Percentiles rank a stretch among this genome's conserved stretches.
These are phyloP conservation scores for Bradysia coprophila DNA, from an alignment of 1,140 invertebrate species.

Conservation along the genomic window DNA sequence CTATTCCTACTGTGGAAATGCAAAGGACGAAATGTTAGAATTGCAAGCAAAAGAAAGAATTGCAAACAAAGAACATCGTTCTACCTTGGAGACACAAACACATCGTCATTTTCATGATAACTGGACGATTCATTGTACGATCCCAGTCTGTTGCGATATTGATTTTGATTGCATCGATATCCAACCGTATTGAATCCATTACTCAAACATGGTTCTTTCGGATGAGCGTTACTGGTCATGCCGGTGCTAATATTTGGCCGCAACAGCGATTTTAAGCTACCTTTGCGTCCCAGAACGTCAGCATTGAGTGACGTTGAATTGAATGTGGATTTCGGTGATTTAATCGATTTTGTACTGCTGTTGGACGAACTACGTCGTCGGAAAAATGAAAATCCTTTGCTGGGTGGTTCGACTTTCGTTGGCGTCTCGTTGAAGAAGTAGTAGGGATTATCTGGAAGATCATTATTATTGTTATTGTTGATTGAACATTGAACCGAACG, in stretches of 20 bases:
- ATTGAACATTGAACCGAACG: not conserved
- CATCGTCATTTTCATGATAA: not conserved
- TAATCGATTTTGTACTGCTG: not conserved
- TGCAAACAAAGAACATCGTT: not conserved
- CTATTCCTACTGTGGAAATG: no score
- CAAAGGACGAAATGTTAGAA: not conserved
- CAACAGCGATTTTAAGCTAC: not conserved
- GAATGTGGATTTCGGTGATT: not conserved
- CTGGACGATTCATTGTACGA: not conserved
- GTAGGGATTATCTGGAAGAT: not conserved
- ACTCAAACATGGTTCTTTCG: not conserved
- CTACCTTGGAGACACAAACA: not conserved
- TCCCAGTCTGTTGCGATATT: not conserved
- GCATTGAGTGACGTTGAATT: not conserved
- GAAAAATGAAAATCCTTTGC: conserved; percentile 1
- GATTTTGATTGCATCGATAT: not conserved
- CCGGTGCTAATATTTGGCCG: not conserved
- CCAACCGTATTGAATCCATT: not conserved
- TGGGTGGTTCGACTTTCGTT: not conserved
- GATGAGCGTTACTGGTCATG: not conserved
- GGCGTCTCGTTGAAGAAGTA: not conserved
- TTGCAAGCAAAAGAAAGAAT: not conserved
- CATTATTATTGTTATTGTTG: not conserved
- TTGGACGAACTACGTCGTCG: not conserved
- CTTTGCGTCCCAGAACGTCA: not conserved